A percentile compares a stretch with the other conserved stretches of the same genome.
These are phyloP conservation scores for Euthynnus affinis DNA, from an alignment of 2,797 vertebrate species.

Conservation along the genomic window DNA sequence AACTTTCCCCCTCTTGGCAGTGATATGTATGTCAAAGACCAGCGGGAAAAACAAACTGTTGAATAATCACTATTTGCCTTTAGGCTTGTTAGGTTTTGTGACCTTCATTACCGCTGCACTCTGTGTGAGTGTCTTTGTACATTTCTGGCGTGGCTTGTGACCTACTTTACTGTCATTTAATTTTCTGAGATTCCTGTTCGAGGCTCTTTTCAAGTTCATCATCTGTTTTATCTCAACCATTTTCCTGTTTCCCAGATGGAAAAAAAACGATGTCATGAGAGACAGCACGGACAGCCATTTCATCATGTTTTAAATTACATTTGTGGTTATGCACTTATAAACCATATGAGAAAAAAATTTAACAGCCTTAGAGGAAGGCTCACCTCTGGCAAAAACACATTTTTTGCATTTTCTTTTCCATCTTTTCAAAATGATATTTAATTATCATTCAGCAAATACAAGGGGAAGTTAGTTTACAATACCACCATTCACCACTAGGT, in stretches of 20 bases:
- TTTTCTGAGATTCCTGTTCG: not conserved
- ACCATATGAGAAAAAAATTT: not conserved
- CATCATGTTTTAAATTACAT: not conserved
- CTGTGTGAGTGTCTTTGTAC: not conserved
- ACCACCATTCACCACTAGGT: slow-evolving; percentile 59
- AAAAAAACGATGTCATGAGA: not conserved
- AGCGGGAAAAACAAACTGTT: not conserved
- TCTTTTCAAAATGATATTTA: not conserved
- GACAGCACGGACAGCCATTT: not conserved
- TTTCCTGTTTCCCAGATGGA: not conserved
- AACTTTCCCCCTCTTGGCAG: not conserved
- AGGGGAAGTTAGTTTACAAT: not conserved
- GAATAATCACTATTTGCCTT: not conserved
- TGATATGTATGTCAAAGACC: not conserved
- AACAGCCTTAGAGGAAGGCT: not conserved
- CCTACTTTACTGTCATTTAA: not conserved
- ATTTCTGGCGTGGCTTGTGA: not conserved
- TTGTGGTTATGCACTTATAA: not conserved
- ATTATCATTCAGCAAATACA: not conserved
- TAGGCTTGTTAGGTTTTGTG: slow-evolving; percentile 13
- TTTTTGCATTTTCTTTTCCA: not conserved
- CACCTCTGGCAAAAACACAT: not conserved
- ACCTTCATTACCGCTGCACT: not conserved
- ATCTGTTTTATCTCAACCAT: not conserved
- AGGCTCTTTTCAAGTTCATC: not conserved